Evolutionary conservation across 2,888 invertebrate species (phyloP).

Genomic region (Melanotus villosus): DNA sequence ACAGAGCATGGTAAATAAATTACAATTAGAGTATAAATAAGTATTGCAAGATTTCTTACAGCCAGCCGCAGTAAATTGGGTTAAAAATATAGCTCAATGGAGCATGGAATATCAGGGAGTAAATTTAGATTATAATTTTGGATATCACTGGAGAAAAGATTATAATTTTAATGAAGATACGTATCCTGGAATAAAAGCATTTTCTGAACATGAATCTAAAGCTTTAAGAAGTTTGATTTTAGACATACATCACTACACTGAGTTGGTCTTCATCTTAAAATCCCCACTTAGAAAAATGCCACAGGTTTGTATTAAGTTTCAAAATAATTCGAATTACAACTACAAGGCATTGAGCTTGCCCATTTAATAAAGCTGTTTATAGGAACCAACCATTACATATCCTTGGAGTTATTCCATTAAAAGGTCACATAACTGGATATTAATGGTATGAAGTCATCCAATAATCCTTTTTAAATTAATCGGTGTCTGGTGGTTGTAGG

Average conservation of each 20-base stretch:
- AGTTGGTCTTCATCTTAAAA: slow-evolving; percentile 15
- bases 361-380: too few species aligned
- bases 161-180: slow-evolving; percentile 22
- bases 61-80: slow-evolving; percentile 6
- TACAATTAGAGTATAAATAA: not conserved
- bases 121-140: slow-evolving; percentile 22
- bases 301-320: not conserved
- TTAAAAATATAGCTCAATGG: slow-evolving; percentile 19
- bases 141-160: not conserved
- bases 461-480: not conserved
- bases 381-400: slow-evolving; percentile 10
- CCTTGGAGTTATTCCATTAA: slow-evolving; percentile 8
- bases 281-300: not conserved
- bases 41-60: not conserved
- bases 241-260: not conserved
- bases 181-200: slow-evolving; percentile 1
- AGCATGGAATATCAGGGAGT: slow-evolving; percentile 18
- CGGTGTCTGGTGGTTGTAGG: not conserved
- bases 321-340: not conserved
- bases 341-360: too few species aligned
- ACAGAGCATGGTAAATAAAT: not conserved
- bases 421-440: not conserved
- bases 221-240: not conserved
- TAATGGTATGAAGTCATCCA: slow-evolving; percentile 1
- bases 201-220: slow-evolving; percentile 13